Conservation (phyloP, 2,113 vertebrate genomes). For the Bubo bubo region DNA sequence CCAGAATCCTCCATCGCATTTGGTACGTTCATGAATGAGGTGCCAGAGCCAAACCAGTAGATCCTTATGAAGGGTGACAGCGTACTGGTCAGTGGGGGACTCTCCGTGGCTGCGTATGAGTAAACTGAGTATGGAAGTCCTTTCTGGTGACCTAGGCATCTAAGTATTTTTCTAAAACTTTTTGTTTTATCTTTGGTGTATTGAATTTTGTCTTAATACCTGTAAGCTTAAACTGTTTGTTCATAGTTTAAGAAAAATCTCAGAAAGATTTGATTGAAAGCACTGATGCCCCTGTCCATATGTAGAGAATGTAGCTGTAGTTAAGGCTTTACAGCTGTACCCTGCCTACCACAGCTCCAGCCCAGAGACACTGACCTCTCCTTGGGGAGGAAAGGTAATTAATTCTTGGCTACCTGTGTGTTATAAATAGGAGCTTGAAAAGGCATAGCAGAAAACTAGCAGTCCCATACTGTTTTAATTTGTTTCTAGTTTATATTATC, state of each 20-base stretch:
- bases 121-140: not conserved
- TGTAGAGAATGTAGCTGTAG: not conserved
- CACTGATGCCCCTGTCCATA: accelerated
- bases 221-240: not conserved
- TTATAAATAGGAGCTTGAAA: not conserved
- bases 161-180: not conserved
- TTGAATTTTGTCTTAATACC: not conserved
- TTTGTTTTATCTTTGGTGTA: accelerated
- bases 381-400: no score
- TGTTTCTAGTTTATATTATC: not conserved
- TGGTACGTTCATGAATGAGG: accelerated
- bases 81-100: accelerated
- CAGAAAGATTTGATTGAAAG: not conserved
- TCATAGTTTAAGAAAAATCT: not conserved
- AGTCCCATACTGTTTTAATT: not conserved
- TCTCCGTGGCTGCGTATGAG: not conserved
- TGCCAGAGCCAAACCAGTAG: not conserved
- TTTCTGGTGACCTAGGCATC: not conserved
- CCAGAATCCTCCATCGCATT: accelerated
- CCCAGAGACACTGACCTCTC: not conserved
- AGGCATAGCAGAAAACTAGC: not conserved
- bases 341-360: not conserved
- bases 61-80: not conserved
- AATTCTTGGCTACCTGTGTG: accelerated
- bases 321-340: not conserved